Evolutionary conservation across 2,797 vertebrate species (phyloP).

Genomic region (Anguilla pacifica): DNA sequence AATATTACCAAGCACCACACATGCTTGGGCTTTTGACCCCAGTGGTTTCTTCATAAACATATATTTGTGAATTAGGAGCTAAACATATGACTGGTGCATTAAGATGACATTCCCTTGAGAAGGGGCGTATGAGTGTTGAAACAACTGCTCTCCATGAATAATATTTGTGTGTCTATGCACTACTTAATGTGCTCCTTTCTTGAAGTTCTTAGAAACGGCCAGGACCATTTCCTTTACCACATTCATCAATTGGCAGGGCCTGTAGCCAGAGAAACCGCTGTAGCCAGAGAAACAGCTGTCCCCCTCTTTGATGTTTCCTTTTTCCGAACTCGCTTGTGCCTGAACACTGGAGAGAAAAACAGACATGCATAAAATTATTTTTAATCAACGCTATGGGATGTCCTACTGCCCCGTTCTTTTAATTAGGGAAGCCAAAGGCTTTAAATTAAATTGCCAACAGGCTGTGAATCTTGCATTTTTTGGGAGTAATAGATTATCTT

Average conservation of each 20-base stretch:
- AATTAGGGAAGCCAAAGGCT: neutral
- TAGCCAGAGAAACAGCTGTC: conserved; percentile 49
- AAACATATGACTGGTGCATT: conserved; percentile 34
- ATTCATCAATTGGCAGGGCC: conserved; percentile 50
- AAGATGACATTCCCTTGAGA: conserved; percentile 31
- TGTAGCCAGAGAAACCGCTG: conserved; percentile 38
- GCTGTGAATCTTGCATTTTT: neutral
- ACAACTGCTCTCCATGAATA: conserved; percentile 37
- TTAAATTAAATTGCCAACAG: conserved; percentile 32
- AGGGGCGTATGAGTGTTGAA: conserved; percentile 21
- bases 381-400: conserved; percentile 40
- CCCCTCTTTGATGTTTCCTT: conserved; percentile 32
- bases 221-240: conserved; percentile 36
- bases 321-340: conserved; percentile 24
- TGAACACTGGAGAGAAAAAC: conserved; percentile 35
- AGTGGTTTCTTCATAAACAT: conserved; percentile 12
- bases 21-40: neutral
- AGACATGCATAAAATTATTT: conserved; percentile 38
- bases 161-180: conserved; percentile 24
- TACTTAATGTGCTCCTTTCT: conserved; percentile 40
- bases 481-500: conserved; percentile 32
- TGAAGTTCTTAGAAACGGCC: conserved; percentile 26
- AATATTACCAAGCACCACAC: conserved; percentile 8
- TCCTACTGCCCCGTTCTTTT: conserved; percentile 22
- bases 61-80: neutral